Percentiles rank a stretch among this genome's conserved stretches.
Conservation (phyloP, 2,888 invertebrate genomes). For the Brenthis ino region DNA sequence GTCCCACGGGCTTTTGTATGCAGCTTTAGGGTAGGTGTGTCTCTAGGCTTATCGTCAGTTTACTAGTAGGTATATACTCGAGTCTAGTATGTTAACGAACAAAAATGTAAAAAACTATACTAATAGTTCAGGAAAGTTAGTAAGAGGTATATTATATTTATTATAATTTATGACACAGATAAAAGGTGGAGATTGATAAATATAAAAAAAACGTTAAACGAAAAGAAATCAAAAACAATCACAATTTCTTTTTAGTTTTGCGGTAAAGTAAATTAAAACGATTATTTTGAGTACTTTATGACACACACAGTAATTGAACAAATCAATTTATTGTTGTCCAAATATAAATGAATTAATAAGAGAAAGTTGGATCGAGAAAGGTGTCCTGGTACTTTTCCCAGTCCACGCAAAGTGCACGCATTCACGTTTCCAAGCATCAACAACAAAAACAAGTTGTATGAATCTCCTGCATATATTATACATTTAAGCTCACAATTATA, state of each 20-base stretch:
- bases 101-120: too few relatives aligned
- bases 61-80: too few relatives aligned
- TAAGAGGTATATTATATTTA: too few relatives aligned
- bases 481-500: not conserved
- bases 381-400: conserved; percentile 21
- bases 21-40: not conserved
- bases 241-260: too few relatives aligned
- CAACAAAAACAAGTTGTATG: conserved; percentile 15
- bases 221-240: too few relatives aligned
- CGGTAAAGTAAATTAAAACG: not conserved
- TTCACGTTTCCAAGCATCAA: conserved; percentile 23
- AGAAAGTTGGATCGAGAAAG: conserved; percentile 16
- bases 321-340: not conserved
- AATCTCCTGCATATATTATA: conserved; percentile 10
- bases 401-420: conserved; percentile 16
- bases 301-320: not conserved
- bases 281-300: not conserved
- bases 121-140: too few relatives aligned
- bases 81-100: too few relatives aligned
- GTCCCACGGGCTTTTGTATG: conserved; percentile 13
- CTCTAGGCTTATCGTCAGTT: too few relatives aligned
- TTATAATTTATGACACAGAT: too few relatives aligned
- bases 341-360: conserved; percentile 8
- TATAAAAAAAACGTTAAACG: too few relatives aligned
- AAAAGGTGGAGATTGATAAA: too few relatives aligned